Evolutionary conservation across 2,888 invertebrate genomes (phyloP).

Genomic region (Beris chalybata): DNA sequence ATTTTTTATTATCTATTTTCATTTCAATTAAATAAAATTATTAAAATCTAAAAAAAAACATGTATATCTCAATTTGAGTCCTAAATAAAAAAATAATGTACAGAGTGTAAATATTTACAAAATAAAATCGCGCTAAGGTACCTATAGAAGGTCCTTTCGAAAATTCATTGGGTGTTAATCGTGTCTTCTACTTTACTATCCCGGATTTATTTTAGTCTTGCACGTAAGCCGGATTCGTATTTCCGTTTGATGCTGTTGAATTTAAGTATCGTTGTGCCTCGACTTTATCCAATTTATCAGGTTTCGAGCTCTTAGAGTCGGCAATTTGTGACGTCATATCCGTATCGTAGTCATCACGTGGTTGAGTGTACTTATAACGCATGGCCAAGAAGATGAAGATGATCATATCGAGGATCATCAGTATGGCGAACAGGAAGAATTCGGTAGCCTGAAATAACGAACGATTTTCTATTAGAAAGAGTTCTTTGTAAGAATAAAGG

Average conservation of each 20-base stretch:
- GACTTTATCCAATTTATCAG: slow-evolving; percentile 18
- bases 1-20: slow-evolving; percentile 1
- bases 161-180: no score
- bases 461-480: not conserved
- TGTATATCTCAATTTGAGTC: slow-evolving; percentile 2
- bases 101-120: slow-evolving; percentile 28
- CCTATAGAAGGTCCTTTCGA: not conserved
- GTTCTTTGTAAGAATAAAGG: not conserved
- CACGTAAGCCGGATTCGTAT: slow-evolving; percentile 22
- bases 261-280: slow-evolving; percentile 23
- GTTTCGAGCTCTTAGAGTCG: slow-evolving; percentile 22
- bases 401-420: slow-evolving; percentile 83
- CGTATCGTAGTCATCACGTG: slow-evolving; percentile 52
- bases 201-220: slow-evolving; percentile 10
- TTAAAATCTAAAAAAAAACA: slow-evolving; percentile 9
- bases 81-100: slow-evolving; percentile 16
- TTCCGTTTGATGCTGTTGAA: slow-evolving; percentile 21
- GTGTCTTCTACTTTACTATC: no score
- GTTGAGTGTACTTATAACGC: slow-evolving; percentile 72
- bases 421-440: slow-evolving; percentile 81
- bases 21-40: slow-evolving; percentile 24
- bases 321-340: slow-evolving; percentile 15
- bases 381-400: slow-evolving; percentile 79
- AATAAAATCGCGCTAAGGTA: slow-evolving; percentile 18
- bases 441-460: slow-evolving; percentile 70